Evolutionary conservation across 1,140 invertebrate species (phyloP).

Genomic region (Microplitis mediator): DNA sequence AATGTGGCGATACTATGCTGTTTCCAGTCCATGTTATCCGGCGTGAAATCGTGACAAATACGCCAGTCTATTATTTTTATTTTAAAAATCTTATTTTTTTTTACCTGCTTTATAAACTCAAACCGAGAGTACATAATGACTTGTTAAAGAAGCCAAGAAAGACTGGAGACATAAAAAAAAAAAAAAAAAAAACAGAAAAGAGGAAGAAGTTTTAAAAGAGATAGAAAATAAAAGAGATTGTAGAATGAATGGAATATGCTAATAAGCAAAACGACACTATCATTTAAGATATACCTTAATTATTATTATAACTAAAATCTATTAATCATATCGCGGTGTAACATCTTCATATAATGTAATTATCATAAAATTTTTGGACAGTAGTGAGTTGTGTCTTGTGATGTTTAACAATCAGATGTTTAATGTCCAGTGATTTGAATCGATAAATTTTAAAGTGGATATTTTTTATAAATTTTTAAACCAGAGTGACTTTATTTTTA

Average conservation of each 20-base stretch:
- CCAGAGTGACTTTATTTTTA: too few relatives aligned
- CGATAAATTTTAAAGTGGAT: too few relatives aligned
- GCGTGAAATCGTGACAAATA: slow-evolving; percentile 14
- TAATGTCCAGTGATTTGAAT: too few relatives aligned
- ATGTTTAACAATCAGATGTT: too few relatives aligned
- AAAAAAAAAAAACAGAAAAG: background rate
- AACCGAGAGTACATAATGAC: background rate
- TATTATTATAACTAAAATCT: slow-evolving; percentile 8
- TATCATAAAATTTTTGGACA: slow-evolving; percentile 6
- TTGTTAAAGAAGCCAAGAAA: background rate
- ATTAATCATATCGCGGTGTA: slow-evolving; percentile 13
- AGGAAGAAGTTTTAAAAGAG: background rate
- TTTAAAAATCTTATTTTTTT: background rate
- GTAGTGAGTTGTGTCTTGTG: too few relatives aligned
- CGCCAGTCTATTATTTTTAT: background rate
- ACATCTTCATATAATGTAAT: slow-evolving; percentile 13
- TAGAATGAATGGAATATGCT: slow-evolving; percentile 11
- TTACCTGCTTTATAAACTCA: too few relatives aligned
- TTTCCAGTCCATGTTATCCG: background rate
- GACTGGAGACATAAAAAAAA: background rate
- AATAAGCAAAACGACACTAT: slow-evolving; percentile 4
- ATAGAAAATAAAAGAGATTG: background rate
- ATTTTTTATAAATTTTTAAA: too few relatives aligned
- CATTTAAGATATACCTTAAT: background rate
- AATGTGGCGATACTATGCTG: slow-evolving; percentile 5